A percentile compares a stretch with the other conserved stretches of the same genome.
phyloP scores from a whole-genome alignment of 2,888 invertebrate species.

The Flexamia atlantica region DNA sequence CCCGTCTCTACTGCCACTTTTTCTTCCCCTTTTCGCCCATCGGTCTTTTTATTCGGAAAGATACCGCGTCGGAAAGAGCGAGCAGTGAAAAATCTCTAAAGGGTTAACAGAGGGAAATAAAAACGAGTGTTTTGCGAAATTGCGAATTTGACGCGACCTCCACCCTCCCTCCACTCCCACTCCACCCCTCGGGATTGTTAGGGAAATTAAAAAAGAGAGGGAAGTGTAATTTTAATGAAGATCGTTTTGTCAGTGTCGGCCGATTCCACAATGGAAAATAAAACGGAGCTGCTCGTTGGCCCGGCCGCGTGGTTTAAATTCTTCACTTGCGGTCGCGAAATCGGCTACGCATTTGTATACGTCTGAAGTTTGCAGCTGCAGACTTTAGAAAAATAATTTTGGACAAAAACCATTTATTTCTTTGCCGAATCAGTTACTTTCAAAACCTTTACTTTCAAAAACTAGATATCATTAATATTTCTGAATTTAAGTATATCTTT shows the following conservation, averaged over 20 bases:
- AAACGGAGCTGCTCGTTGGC: conserved; percentile 7
- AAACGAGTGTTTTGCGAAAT: conserved; percentile 59
- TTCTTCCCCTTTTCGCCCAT: conserved; percentile 61
- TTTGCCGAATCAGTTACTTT: too few species aligned
- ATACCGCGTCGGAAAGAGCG: conserved; percentile 44
- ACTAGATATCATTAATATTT: too few species aligned
- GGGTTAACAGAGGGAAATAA: conserved; percentile 56
- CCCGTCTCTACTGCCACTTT: conserved; percentile 56
- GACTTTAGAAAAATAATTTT: neutral
- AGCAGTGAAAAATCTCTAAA: conserved; percentile 56
- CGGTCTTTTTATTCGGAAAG: conserved; percentile 59
- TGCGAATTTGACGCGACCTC: conserved; percentile 41
- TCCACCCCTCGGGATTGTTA: conserved; percentile 35
- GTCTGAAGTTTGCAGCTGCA: neutral
- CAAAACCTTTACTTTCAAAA: too few species aligned
- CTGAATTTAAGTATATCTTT: too few species aligned
- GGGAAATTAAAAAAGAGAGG: conserved; percentile 64
- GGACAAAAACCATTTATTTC: neutral
- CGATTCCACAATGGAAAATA: conserved; percentile 35
- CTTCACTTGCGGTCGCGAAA: conserved; percentile 17
- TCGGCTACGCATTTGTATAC: neutral
- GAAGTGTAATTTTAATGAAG: conserved; percentile 64
- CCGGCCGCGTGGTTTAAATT: conserved; percentile 10
- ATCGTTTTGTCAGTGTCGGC: conserved; percentile 60
- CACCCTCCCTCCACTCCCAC: conserved; percentile 1